Base-by-base conservation (phyloP, 2,113 vertebrate species). In the Verasper variegatus region DNA sequence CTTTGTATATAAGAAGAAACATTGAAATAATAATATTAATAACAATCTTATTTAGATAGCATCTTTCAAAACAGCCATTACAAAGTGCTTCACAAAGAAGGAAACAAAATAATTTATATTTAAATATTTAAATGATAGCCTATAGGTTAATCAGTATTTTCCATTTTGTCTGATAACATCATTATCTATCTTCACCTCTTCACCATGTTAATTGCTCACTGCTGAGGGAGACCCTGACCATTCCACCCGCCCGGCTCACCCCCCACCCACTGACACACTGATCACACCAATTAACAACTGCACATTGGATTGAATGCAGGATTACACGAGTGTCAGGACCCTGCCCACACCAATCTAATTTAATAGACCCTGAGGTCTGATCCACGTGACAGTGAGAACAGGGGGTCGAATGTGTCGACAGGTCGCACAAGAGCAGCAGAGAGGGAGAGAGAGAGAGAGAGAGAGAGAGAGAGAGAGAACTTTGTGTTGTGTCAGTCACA, bases 231-330 rank as follows among this genome's bases (percentile, higher is more conserved):
- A 35, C 15, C 3, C 40, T 55, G 35, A 85, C 51, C 71, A 1
- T 1, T 10, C 6, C 47, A 18, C 52, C 63, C 31, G 24, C 57
- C 5, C 18, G 6, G 9, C 24, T 62, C 17, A n/a, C 56, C 11
- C 52, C 26, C 80, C 87, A 15, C 80, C 70, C 72, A 72, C 71
- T 5, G 49, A 71, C 72, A 58, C 17, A 1, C 63, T 40, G 58
- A 85, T 84, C 69, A 86, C 71, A 81, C 1, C 59, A 82, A 47
- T 86, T 72, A 85, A 77, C 77, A 79, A 62, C 76, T 68, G 51
- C 54, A 57, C 65, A 65, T 17, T 35, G 61, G 73, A 59, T 47
- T 70, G 35, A 52, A 52, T 18, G 51, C 47, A 52, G 72, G 74
- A 76, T 84, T 57, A 76, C 51, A 70, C 17, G 18, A 66, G 69